Base-by-base conservation (phyloP, 2,888 invertebrate genomes). In the Idaea biselata region DNA sequence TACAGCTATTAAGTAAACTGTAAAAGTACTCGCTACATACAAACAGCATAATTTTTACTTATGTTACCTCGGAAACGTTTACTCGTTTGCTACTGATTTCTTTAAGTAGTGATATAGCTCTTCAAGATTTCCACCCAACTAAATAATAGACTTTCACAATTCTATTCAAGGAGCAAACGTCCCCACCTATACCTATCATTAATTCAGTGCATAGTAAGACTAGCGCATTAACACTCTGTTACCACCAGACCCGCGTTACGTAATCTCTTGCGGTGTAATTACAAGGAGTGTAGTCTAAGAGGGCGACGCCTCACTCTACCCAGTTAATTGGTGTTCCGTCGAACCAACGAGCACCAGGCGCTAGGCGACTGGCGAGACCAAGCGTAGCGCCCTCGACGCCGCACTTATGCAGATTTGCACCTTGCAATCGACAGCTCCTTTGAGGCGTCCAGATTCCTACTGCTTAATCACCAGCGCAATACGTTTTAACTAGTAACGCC, bases 361-460 rank as follows among this genome's bases (percentile, higher is more conserved):
- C 32, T 32, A 7, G 7, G 32, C 32, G 11, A 6, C 32, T 6
- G 11, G 32, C 32, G 2, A 44, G 44, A 44, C 44, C 14, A 11
- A 14, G 44, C 44, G 44, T 7, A 44, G 14, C 44, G 44, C 44
- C 11, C 44, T 44, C 44, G 44, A 44, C 56, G 14, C 56, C 14
- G 56, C 58, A 25, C 58, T 65, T 60, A 59, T 64, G 62, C 65
- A 65, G 65, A 63, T 64, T 64, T 59, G 58, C 64, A 54, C 58
- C 63, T 18, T 68, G 68, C 64, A 57, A 66, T 63, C 63, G 70
- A 65, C 68, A 65, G 65, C 53, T 61, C 63, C 66, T 65, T 68
- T 61, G 66, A 59, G 61, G 59, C 58, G 53, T 59, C 44, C 56
- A 58, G 62, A 44, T 44, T 44, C 44, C 14, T 44, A 44, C 8